Evolutionary conservation across 2,797 vertebrate species (phyloP), one percentile per base, ranked within the genome.

Genomic region (Typhlichthys eigenmanni): DNA sequence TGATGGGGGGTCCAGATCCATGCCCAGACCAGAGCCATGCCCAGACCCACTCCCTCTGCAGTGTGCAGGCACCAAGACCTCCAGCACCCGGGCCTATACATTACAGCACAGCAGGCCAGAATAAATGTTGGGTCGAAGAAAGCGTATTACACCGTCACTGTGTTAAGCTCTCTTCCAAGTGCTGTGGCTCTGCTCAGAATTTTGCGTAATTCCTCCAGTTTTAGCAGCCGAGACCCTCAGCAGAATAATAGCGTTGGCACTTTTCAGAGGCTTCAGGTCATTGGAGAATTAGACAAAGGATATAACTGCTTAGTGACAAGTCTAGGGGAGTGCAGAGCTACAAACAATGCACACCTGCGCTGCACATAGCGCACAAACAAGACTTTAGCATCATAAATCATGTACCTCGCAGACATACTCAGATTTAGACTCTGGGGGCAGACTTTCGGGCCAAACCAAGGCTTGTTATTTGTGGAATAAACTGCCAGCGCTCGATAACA

Each of bases 301-400:
- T 60, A 72, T 63, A 82, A 69, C 66, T 69, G 70, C 79, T 75
- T 72, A 71, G 74, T 78, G 70, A 77, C 79, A 83, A 77, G 69
- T 85, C 47, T 47, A 49, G 51, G 69, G 51, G 84, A 81, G 77
- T 79, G 61, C 63, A 64, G 72, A 60, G 78, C 74, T 67, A 73
- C 69, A 81, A 85, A 85, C 70, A 80, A 82, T 80, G 82, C 55
- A 12, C 82, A 85, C 75, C 76, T 87, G 82, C 75, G 87, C 84
- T 87, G 87, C 84, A 87, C 79, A 62, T 80, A 85, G 83, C 86
- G 83, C 81, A 85, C 75, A 86, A 88, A 86, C 80, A 72, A 84
- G 75, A 84, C 75, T 70, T 76, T 46, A 12, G 66, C 6, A 66
- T 81, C 83, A 88, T 86, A 87, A 90, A 90, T 88, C 79, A 88